Percentiles rank a stretch among this genome's conserved stretches.
Evolutionary conservation across 2,888 invertebrate genomes (phyloP).

Genomic region (Tetragonula carbonaria): DNA sequence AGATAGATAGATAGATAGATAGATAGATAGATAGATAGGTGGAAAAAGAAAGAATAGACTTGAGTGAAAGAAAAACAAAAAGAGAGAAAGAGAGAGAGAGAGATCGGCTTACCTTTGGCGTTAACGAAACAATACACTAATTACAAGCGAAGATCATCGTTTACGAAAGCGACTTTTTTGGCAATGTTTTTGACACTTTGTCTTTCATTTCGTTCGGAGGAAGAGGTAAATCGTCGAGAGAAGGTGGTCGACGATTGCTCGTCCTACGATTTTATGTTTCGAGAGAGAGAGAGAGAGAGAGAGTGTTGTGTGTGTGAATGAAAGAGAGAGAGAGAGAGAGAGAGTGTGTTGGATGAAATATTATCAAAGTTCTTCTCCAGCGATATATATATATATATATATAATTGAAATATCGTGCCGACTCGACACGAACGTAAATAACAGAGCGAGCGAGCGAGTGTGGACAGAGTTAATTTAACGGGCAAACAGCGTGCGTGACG

Average conservation of each 20-base stretch:
- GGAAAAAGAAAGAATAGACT: not conserved
- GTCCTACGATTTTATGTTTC: constrained; percentile 21
- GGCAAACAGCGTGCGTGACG: not conserved
- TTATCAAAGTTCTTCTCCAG: too few relatives aligned
- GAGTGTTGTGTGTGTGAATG: too few relatives aligned
- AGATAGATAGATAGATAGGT: not conserved
- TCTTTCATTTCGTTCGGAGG: constrained; percentile 20
- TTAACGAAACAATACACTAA: constrained; percentile 66
- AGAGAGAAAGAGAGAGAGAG: constrained; percentile 16
- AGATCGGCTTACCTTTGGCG: constrained; percentile 73
- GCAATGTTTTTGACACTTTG: constrained; percentile 15
- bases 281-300: too few relatives aligned
- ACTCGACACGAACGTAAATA: not conserved
- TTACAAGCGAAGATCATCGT: constrained; percentile 60
- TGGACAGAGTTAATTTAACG: not conserved
- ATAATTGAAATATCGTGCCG: not conserved
- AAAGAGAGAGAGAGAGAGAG: too few relatives aligned
- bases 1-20: not conserved
- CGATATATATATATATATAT: too few relatives aligned
- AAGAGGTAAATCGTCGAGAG: constrained; percentile 44
- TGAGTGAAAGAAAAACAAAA: not conserved
- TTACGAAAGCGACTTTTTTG: constrained; percentile 48
- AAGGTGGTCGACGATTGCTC: constrained; percentile 44
- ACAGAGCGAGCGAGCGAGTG: too few relatives aligned
- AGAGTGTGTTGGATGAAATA: too few relatives aligned